Evolutionary conservation across 2,888 invertebrate genomes (phyloP), one percentile per base, ranked within the genome.

Genomic region (Morpho deidamia): DNA sequence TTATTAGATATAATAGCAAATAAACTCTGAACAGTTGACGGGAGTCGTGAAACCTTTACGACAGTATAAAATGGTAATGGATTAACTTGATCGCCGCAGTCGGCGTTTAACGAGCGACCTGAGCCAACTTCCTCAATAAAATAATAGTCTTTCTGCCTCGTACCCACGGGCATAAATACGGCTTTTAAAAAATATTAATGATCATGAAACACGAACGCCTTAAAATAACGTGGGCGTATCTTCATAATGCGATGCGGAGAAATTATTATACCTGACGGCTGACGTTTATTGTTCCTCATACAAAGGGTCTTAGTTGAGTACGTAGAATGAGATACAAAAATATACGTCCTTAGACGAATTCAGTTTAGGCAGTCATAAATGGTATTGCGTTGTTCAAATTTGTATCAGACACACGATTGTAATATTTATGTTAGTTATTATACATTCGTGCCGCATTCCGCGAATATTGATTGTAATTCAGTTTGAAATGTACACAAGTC

Each of bases 111-210:
- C 80, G 83, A 82, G 70, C 80, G 74, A 68, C 76, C 78, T 69
- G 80, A 70, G 77, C 72, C 71, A 72, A 81, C 85, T 86, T 87
- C 87, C 88, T 84, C 86, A 82, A 86, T 88, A 87, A 87, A 87
- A 82, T 81, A 74, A 83, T 82, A 74, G 74, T 70, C 73, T 76
- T 73, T 73, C 62, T 56, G 56, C 60, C 60, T 57, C 61, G 59
- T 63, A 63, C 60, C 58, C 58, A 60, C 53, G 58, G 55, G 59
- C 54, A 61, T 64, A 61, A 62, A 63, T 60, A 59, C 56, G 59
- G 63, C 59, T 56, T 64, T 62, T 60, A 61, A 62, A 64, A 65
- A 63, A 60, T 60, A 65, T 62, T 62, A 63, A 64, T 59, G 62
- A 58, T 62, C 56, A 57, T 51, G 51, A 59, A 60, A 58, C 61